These are phyloP conservation scores for Hyperoplus immaculatus DNA, from an alignment of 2,797 vertebrate genomes.

Conservation along the genomic window DNA sequence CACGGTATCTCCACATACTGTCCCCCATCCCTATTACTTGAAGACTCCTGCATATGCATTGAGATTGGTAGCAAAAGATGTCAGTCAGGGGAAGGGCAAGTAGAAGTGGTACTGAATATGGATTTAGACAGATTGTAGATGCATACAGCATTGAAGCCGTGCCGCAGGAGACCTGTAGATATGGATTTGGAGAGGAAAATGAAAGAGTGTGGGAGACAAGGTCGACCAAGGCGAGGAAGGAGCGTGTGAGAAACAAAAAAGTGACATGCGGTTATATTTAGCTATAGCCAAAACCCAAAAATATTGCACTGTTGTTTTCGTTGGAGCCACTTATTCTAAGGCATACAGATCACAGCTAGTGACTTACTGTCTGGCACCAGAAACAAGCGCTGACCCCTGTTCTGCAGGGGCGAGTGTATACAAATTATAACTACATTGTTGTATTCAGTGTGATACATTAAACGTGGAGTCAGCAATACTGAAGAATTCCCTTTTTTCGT, in stretches of 20 bases:
- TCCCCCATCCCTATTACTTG: slow-evolving; percentile 2
- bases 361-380: slow-evolving; percentile 60
- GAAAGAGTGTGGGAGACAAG: slow-evolving; percentile 34
- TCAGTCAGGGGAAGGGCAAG: slow-evolving; percentile 33
- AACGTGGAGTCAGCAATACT: no score
- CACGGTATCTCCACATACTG: background rate
- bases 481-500: no score
- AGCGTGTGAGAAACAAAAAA: slow-evolving; percentile 43
- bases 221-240: slow-evolving; percentile 32
- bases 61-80: slow-evolving; percentile 15
- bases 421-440: background rate
- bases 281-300: slow-evolving; percentile 14
- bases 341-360: slow-evolving; percentile 47
- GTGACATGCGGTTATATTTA: slow-evolving; percentile 69
- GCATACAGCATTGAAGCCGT: background rate
- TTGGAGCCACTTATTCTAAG: slow-evolving; percentile 18
- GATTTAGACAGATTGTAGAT: slow-evolving; percentile 45
- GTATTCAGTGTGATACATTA: background rate
- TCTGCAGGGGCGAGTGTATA: no score
- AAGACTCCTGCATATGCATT: slow-evolving; percentile 16
- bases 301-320: slow-evolving; percentile 38
- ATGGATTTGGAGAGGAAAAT: slow-evolving; percentile 33
- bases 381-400: slow-evolving; percentile 51
- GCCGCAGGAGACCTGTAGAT: slow-evolving; percentile 21
- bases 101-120: slow-evolving; percentile 38